Evolutionary conservation across 1,140 invertebrate species (phyloP).

Genomic region (Paramacrobiotus metropolitanus): DNA sequence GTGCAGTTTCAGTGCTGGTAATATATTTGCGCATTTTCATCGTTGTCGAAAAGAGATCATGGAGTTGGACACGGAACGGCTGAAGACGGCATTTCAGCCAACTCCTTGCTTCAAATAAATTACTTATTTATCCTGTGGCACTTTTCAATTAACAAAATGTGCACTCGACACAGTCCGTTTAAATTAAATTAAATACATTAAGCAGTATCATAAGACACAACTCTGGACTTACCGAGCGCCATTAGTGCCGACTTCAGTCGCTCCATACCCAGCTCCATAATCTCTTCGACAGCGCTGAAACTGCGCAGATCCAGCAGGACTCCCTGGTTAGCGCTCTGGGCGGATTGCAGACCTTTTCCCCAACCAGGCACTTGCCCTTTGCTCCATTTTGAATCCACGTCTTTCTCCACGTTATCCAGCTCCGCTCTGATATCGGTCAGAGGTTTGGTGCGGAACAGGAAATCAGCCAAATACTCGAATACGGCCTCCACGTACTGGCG

Average conservation of each 20-base stretch:
- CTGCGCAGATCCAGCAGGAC: constrained; percentile 83
- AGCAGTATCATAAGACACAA: background rate
- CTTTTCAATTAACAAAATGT: no score
- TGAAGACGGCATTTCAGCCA: no score
- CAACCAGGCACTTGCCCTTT: constrained; percentile 72
- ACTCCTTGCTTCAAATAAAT: no score
- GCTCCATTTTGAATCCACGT: constrained; percentile 70
- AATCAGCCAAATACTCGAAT: constrained; percentile 65
- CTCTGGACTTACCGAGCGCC: constrained; percentile 47
- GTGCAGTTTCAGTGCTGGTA: no score
- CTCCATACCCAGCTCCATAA: constrained; percentile 84
- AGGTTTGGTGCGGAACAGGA: constrained; percentile 65
- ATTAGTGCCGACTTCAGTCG: constrained; percentile 87
- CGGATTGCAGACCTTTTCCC: constrained; percentile 87
- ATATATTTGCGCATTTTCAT: no score
- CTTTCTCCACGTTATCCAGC: constrained; percentile 45
- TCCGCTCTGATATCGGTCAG: constrained; percentile 57
- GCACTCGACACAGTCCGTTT: no score
- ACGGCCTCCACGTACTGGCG: constrained; percentile 46
- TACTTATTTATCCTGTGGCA: no score
- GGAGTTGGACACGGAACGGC: no score
- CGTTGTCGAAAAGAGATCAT: no score
- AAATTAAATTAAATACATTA: no score
- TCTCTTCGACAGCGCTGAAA: constrained; percentile 87
- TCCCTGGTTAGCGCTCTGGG: constrained; percentile 62